Evolutionary conservation across 2,888 invertebrate genomes (phyloP), one percentile per base, ranked within the genome.

Genomic region (Gibbula magus): DNA sequence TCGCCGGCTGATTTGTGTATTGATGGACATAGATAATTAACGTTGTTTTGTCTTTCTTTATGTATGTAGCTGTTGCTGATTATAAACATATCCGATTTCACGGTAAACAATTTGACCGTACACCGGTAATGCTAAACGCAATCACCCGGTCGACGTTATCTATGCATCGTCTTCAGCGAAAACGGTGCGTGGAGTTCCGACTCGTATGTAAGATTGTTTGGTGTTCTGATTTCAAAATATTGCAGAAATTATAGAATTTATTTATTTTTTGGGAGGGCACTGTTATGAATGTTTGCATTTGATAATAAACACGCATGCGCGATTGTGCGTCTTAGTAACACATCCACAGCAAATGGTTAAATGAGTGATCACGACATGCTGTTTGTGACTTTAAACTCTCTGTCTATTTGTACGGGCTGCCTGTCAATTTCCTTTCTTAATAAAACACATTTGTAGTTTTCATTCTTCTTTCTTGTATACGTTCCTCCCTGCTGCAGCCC

Each of bases 11-110:
- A 45, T 61, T 61, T 61, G 61, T 61, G 61, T 61, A 61, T 61
- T 61, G 61, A 61, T 22, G 45, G 70, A 35, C 35, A 20, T 18
- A 7, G 35, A 70, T 70, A 70, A 45, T 70, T 70, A 70, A 35
- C 29, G 45, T 13, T 70, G 70, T 70, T 70, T 70, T 70, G 35
- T 35, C 45, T 29, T 56, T 56, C 45, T 70, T 70, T n/a, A 35
- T 70, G 35, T 70, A 56, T 56, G 20, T 56, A 56, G 20, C 25
- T 56, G 25, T 56, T 25, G 25, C 25, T 56, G 20, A 25, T 56
- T 56, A 25, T 25, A 56, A 56, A 25, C 20, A 25, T 56, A 25
- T 56, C 25, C 22, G 22, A 56, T 56, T 56, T 56, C 22, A 25
- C 22, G 7, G 20, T 20, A 56, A 25, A 56, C 20, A 56, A 56